Percentiles rank a stretch among this genome's conserved stretches.
phyloP scores from a whole-genome alignment of 1,140 invertebrate genomes.

The Campodea augens region DNA sequence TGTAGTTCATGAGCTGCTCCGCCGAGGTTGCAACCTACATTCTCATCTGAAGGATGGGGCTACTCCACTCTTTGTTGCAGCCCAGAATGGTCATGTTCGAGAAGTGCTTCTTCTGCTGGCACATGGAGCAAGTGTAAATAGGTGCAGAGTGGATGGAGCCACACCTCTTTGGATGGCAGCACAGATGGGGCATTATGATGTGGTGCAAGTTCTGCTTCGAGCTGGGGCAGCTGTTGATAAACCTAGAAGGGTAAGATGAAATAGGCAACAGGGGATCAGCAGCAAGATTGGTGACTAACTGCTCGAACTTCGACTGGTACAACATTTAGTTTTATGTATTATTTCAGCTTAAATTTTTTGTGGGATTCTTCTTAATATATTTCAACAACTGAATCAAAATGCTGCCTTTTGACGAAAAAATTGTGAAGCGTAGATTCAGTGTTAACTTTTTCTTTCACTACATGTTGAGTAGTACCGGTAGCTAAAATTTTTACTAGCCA shows the following conservation, averaged over 20 bases:
- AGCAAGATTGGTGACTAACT: neutral
- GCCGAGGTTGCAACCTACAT: slow-evolving; percentile 42
- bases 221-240: slow-evolving; percentile 60
- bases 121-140: slow-evolving; percentile 47
- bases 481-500: too few relatives aligned
- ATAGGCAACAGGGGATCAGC: too few relatives aligned
- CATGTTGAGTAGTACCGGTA: too few relatives aligned
- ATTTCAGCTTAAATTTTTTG: too few relatives aligned
- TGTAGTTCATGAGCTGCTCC: slow-evolving; percentile 60
- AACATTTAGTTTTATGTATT: too few relatives aligned
- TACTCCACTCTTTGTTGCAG: slow-evolving; percentile 71
- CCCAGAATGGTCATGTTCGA: slow-evolving; percentile 70
- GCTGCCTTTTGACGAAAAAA: too few relatives aligned
- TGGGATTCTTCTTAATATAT: too few relatives aligned
- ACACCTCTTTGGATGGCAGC: slow-evolving; percentile 81
- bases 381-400: too few relatives aligned
- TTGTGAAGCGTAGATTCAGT: too few relatives aligned
- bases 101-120: slow-evolving; percentile 45
- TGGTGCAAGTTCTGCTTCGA: slow-evolving; percentile 53
- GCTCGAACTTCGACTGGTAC: too few relatives aligned
- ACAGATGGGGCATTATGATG: slow-evolving; percentile 75
- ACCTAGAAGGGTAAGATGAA: slow-evolving; percentile 53
- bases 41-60: slow-evolving; percentile 48
- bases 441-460: too few relatives aligned
- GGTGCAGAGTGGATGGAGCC: slow-evolving; percentile 54